Percentiles rank a stretch among this genome's conserved stretches.
Evolutionary conservation across 2,888 invertebrate genomes (phyloP).

Genomic region (Nasonia oneida): DNA sequence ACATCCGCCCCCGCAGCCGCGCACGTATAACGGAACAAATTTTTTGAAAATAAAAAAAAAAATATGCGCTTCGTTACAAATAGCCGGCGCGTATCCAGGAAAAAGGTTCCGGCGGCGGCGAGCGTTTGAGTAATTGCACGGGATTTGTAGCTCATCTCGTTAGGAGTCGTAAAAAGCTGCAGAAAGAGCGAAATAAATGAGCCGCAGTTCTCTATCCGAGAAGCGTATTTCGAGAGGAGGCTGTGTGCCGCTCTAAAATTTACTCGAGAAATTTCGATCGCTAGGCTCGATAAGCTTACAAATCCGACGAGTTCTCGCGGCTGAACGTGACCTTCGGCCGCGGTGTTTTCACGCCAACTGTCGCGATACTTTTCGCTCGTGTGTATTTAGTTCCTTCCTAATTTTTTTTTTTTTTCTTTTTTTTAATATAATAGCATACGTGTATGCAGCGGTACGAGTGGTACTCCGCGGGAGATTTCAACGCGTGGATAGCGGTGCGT

Average conservation of each 20-base stretch:
- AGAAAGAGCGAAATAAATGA: not conserved
- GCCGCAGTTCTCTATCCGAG: not conserved
- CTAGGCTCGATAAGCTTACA: not conserved
- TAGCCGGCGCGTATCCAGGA: not conserved
- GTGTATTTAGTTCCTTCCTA: not conserved
- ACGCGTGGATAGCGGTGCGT: too few relatives aligned
- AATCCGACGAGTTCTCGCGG: not conserved
- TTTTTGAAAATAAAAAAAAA: too few relatives aligned
- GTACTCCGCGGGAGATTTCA: too few relatives aligned
- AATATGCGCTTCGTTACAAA: not conserved
- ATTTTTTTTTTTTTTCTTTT: not conserved
- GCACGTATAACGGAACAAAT: too few relatives aligned
- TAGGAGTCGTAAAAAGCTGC: constrained; percentile 33
- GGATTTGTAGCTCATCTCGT: constrained; percentile 19
- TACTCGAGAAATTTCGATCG: constrained; percentile 4
- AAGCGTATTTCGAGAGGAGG: not conserved
- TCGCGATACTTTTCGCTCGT: too few relatives aligned
- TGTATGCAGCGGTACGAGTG: too few relatives aligned
- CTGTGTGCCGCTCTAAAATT: not conserved
- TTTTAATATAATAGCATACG: not conserved
- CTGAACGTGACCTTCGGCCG: not conserved
- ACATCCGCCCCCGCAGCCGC: constrained; percentile 35
- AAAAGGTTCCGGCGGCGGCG: constrained; percentile 22
- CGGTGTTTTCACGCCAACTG: constrained; percentile 7
- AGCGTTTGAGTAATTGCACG: not conserved